phyloP scores from a whole-genome alignment of 2,888 invertebrate species.

The Caenorhabditis uteleia region DNA sequence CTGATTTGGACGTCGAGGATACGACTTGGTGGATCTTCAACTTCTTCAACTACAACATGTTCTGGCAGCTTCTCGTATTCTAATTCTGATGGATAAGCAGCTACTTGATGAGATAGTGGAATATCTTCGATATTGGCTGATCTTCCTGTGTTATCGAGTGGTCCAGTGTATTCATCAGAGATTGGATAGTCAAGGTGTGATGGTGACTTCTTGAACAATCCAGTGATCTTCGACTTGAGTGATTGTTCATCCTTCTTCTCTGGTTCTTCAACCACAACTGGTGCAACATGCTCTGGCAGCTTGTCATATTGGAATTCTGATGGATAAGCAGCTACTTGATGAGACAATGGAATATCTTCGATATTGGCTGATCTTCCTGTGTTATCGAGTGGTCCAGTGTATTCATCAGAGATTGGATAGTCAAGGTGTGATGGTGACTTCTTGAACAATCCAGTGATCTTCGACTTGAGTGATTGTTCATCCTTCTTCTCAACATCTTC shows the following conservation, averaged over 20 bases:
- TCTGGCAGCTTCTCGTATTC: constrained; percentile 6
- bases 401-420: constrained; percentile 25
- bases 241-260: constrained; percentile 19
- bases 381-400: constrained; percentile 17
- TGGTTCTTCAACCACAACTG: constrained; percentile 10
- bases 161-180: constrained; percentile 38
- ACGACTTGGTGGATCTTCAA: too few species aligned
- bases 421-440: constrained; percentile 26
- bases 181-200: constrained; percentile 38
- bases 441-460: constrained; percentile 34
- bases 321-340: constrained; percentile 34
- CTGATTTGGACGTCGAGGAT: too few species aligned
- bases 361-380: constrained; percentile 32
- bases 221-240: constrained; percentile 24
- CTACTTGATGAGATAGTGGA: neutral
- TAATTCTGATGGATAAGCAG: constrained; percentile 1
- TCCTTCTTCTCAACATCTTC: constrained; percentile 9
- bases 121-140: constrained; percentile 24
- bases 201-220: constrained; percentile 41
- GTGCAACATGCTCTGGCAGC: constrained; percentile 17
- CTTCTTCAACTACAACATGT: too few species aligned
- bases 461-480: constrained; percentile 10
- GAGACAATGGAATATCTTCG: constrained; percentile 35
- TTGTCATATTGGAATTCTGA: constrained; percentile 22
- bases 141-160: constrained; percentile 25